phyloP scores from a whole-genome alignment of 2,113 vertebrate genomes.

The Rhinopomastus cyanomelas region DNA sequence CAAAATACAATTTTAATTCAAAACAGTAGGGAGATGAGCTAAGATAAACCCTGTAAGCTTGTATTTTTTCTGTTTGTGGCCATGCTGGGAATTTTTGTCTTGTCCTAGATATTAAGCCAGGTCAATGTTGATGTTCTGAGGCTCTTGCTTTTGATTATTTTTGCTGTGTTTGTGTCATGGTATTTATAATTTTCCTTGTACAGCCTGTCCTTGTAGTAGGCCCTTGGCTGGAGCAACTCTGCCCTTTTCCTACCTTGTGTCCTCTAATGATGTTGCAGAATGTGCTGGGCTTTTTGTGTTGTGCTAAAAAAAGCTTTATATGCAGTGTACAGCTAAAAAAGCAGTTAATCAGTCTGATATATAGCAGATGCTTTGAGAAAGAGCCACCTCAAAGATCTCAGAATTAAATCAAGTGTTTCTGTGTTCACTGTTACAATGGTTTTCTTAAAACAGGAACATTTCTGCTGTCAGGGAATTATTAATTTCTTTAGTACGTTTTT shows the following conservation, averaged over 20 bases:
- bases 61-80: background rate
- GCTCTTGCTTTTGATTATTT: background rate
- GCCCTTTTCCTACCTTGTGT: background rate
- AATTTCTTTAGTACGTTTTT: conserved; percentile 47
- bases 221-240: background rate
- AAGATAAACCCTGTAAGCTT: background rate
- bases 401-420: conserved; percentile 51
- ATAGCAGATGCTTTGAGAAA: conserved; percentile 30
- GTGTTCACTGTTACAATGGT: conserved; percentile 2
- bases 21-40: background rate
- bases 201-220: background rate
- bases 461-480: conserved; percentile 62
- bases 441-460: conserved; percentile 30
- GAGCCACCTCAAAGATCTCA: conserved; percentile 15
- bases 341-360: conserved; percentile 18
- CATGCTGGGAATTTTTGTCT: background rate
- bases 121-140: background rate
- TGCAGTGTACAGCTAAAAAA: background rate
- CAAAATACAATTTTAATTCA: background rate
- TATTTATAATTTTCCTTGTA: background rate
- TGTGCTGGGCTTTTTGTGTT: background rate
- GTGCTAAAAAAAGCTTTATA: background rate
- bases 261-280: background rate
- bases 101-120: background rate
- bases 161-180: background rate